Conservation (phyloP, 1,140 invertebrate genomes). For the Mizuhopecten yessoensis region DNA sequence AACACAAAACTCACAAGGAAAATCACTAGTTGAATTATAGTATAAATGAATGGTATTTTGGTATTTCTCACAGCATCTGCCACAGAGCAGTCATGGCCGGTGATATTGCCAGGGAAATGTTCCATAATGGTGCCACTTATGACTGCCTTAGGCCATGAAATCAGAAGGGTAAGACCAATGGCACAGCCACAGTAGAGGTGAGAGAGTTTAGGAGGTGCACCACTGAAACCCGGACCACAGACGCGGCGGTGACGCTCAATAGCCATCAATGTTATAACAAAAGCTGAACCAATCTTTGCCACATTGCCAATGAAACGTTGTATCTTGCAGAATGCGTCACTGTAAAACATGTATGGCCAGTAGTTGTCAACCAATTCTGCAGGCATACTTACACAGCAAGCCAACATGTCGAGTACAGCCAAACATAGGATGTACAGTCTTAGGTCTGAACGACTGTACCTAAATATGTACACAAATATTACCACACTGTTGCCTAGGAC, state of each 20-base stretch:
- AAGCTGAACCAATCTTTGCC: slow-evolving; percentile 58
- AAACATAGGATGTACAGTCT: slow-evolving; percentile 58
- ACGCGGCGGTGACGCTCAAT: slow-evolving; percentile 56
- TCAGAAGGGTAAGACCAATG: slow-evolving; percentile 44
- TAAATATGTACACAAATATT: slow-evolving; percentile 50
- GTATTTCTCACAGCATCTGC: slow-evolving; percentile 53
- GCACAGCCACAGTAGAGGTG: slow-evolving; percentile 50
- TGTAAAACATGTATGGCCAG: slow-evolving; percentile 63
- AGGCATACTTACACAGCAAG: slow-evolving; percentile 58
- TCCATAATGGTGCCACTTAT: slow-evolving; percentile 55
- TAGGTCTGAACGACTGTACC: slow-evolving; percentile 54
- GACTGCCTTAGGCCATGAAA: slow-evolving; percentile 59
- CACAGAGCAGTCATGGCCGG: slow-evolving; percentile 59
- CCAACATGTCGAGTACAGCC: slow-evolving; percentile 55
- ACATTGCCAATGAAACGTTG: slow-evolving; percentile 55
- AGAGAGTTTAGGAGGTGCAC: slow-evolving; percentile 44
- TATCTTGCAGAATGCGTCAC: slow-evolving; percentile 57
- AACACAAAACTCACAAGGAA: slow-evolving; percentile 54
- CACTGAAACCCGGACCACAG: slow-evolving; percentile 55
- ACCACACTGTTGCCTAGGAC: slow-evolving; percentile 59
- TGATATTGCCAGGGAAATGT: slow-evolving; percentile 57
- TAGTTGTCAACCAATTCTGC: slow-evolving; percentile 57
- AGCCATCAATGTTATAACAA: slow-evolving; percentile 60
- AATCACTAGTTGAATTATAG: slow-evolving; percentile 54
- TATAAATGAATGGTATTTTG: slow-evolving; percentile 58